These are phyloP conservation scores for Panulirus ornatus DNA, from an alignment of 1,140 invertebrate genomes.

Conservation along the genomic window DNA sequence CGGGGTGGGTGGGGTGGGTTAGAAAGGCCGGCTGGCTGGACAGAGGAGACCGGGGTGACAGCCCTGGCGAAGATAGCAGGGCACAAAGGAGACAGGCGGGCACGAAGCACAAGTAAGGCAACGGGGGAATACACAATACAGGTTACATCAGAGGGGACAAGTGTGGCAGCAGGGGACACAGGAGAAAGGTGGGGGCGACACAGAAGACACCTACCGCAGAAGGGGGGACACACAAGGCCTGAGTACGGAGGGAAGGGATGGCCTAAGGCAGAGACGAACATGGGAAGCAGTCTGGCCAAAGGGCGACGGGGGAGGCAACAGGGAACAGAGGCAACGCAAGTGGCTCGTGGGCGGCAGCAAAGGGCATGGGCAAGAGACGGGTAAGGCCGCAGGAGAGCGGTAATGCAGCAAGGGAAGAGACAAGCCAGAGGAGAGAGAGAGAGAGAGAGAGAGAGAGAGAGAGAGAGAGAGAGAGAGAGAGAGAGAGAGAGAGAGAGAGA, in stretches of 20 bases:
- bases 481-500: background rate
- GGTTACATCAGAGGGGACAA: too few relatives aligned
- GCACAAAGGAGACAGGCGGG: background rate
- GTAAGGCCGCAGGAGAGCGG: background rate
- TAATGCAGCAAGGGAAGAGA: too few relatives aligned
- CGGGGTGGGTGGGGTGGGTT: background rate
- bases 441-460: background rate
- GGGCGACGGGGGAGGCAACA: background rate
- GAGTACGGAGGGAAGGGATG: background rate
- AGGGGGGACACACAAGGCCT: too few relatives aligned
- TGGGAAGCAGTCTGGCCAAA: background rate
- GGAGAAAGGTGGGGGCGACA: too few relatives aligned
- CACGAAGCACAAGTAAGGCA: background rate
- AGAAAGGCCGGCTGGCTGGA: too few relatives aligned
- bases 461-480: background rate
- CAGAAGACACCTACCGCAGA: too few relatives aligned
- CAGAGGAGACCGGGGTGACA: too few relatives aligned
- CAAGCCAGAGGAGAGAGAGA: background rate
- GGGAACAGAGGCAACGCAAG: background rate
- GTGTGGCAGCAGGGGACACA: too few relatives aligned
- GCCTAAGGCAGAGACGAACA: background rate
- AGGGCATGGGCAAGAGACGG: too few relatives aligned
- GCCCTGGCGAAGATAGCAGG: too few relatives aligned
- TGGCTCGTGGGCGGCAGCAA: background rate
- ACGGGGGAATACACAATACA: background rate